Evolutionary conservation across 2,797 vertebrate species (phyloP).

Genomic region (Triplophysa yarkandensis): DNA sequence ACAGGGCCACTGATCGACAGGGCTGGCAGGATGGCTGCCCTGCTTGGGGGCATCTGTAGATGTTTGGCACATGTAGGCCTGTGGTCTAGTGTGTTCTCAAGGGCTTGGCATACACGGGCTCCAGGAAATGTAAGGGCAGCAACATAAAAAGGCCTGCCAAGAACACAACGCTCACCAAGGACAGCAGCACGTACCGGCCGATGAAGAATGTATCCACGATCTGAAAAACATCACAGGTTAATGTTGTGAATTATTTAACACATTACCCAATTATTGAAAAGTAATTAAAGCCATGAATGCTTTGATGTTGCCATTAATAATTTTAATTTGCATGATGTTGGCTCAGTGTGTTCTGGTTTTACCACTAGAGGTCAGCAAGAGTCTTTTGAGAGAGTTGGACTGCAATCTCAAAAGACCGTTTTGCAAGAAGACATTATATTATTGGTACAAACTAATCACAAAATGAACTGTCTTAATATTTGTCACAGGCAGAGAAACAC

Average conservation of each 20-base stretch:
- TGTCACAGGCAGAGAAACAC: background rate
- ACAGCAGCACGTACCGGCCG: conserved; percentile 85
- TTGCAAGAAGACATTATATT: background rate
- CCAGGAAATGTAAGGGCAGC: conserved; percentile 83
- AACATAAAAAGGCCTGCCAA: conserved; percentile 84
- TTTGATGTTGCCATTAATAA: conserved; percentile 23
- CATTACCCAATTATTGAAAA: conserved; percentile 26
- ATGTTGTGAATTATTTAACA: conserved; percentile 8
- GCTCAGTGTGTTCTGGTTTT: conserved; percentile 1
- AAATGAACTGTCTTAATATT: background rate
- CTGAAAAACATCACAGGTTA: conserved; percentile 68
- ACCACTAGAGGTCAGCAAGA: conserved; percentile 76
- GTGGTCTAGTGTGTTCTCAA: conserved; percentile 71
- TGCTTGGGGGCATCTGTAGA: conserved; percentile 40
- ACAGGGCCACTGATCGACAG: conserved; percentile 49
- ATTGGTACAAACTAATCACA: background rate
- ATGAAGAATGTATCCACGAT: conserved; percentile 89
- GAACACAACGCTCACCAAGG: conserved; percentile 70
- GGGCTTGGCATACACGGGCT: conserved; percentile 85
- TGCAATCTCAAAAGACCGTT: background rate
- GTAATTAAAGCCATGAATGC: conserved; percentile 14
- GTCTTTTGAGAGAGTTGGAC: conserved; percentile 46
- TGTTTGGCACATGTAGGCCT: conserved; percentile 34
- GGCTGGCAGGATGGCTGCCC: conserved; percentile 54
- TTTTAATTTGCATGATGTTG: conserved; percentile 31